These are phyloP conservation scores for Pangasius larnaudii DNA, from an alignment of 2,797 vertebrate genomes.

Conservation along the genomic window DNA sequence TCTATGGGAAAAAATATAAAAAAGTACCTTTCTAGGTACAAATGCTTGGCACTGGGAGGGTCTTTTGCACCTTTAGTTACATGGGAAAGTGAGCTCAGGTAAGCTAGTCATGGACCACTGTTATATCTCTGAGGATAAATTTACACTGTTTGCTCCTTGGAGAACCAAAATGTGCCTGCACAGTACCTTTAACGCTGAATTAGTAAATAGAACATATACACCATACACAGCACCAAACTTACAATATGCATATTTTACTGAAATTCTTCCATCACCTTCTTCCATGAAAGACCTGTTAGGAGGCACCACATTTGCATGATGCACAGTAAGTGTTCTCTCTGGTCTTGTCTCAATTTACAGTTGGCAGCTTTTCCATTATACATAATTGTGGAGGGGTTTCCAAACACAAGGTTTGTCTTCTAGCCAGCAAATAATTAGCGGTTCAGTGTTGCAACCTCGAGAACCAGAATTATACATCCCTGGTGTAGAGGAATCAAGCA, in stretches of 20 bases:
- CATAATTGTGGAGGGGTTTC: not conserved
- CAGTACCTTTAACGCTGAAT: not conserved
- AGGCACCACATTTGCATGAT: not conserved
- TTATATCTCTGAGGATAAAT: not conserved
- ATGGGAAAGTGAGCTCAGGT: not conserved
- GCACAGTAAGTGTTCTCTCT: not conserved
- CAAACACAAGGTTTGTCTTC: not conserved
- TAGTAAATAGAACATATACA: not conserved
- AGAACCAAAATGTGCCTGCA: not conserved
- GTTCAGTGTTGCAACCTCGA: constrained; percentile 9
- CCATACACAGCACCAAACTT: not conserved
- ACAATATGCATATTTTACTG: not conserved
- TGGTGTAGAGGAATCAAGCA: not conserved
- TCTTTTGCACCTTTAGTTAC: not conserved
- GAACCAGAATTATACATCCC: not conserved
- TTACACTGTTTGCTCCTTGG: not conserved
- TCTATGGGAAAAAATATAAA: not conserved
- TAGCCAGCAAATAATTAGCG: not conserved
- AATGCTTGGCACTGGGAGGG: not conserved
- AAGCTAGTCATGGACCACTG: not conserved
- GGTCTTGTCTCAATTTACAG: not conserved
- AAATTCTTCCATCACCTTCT: not conserved
- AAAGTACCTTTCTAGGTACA: not conserved
- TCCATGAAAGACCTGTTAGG: not conserved
- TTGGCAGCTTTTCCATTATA: not conserved